Conservation (phyloP, 2,113 vertebrate genomes). For the Silurus glanis region DNA sequence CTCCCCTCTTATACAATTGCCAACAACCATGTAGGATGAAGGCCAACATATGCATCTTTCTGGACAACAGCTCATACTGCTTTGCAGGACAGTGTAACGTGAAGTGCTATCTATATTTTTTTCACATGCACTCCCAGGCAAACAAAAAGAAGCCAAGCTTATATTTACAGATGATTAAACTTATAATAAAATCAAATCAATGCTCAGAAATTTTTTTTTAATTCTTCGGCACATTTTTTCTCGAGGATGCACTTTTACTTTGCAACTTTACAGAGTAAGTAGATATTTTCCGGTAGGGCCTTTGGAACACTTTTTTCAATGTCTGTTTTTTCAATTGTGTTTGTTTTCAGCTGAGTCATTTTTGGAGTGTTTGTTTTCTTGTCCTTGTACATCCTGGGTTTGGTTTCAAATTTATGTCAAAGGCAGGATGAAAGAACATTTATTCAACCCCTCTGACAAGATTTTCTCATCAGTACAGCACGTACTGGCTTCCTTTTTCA, state of each 20-base stretch:
- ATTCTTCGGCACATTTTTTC: too few relatives aligned
- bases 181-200: too few relatives aligned
- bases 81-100: too few relatives aligned
- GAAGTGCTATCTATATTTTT: too few relatives aligned
- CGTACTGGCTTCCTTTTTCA: not conserved
- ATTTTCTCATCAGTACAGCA: constrained; percentile 28
- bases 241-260: too few relatives aligned
- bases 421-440: constrained; percentile 7
- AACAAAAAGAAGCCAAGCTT: too few relatives aligned
- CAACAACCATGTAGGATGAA: not conserved
- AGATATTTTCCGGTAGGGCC: not conserved
- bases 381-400: not conserved
- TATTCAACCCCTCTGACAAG: constrained; percentile 1
- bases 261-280: too few relatives aligned
- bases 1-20: not conserved
- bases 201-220: too few relatives aligned
- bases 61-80: too few relatives aligned
- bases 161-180: too few relatives aligned
- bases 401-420: constrained; percentile 17
- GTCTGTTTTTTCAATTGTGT: not conserved
- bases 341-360: constrained; percentile 18
- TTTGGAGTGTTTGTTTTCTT: constrained; percentile 16
- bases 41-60: not conserved
- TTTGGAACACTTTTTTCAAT: not conserved
- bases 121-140: too few relatives aligned